Conservation (phyloP, 2,888 invertebrate species). For the Chaetogeoica ovagalla region DNA sequence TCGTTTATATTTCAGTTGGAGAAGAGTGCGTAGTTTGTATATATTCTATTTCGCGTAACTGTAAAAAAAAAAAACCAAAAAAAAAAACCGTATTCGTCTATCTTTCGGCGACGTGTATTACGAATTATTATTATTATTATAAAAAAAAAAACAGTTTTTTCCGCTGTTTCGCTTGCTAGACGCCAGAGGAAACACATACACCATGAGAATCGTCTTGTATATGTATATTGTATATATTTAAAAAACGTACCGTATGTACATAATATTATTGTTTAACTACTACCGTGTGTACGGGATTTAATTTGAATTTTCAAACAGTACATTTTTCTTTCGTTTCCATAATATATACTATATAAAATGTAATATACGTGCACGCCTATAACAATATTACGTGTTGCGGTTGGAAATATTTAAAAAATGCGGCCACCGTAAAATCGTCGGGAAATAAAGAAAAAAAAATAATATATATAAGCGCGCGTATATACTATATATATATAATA, state of each 20-base stretch:
- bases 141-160: neutral
- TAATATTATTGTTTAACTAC: too few relatives aligned
- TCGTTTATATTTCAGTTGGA: constrained; percentile 15
- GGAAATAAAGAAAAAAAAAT: too few relatives aligned
- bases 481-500: too few relatives aligned
- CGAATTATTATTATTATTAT: neutral
- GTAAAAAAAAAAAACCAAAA: too few relatives aligned
- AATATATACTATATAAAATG: too few relatives aligned
- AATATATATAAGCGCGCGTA: too few relatives aligned
- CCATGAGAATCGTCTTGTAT: neutral
- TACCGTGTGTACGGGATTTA: neutral
- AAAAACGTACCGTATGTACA: too few relatives aligned
- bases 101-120: neutral
- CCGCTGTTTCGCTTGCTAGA: constrained; percentile 17
- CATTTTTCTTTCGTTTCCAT: neutral
- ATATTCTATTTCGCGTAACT: constrained; percentile 21
- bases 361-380: too few relatives aligned
- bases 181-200: too few relatives aligned
- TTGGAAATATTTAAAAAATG: too few relatives aligned
- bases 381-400: too few relatives aligned
- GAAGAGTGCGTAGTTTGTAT: neutral
- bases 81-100: constrained; percentile 6
- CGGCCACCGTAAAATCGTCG: too few relatives aligned
- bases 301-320: constrained; percentile 26
- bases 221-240: neutral